Conservation (phyloP, 2,888 invertebrate genomes). For the Dryomyza anilis region DNA sequence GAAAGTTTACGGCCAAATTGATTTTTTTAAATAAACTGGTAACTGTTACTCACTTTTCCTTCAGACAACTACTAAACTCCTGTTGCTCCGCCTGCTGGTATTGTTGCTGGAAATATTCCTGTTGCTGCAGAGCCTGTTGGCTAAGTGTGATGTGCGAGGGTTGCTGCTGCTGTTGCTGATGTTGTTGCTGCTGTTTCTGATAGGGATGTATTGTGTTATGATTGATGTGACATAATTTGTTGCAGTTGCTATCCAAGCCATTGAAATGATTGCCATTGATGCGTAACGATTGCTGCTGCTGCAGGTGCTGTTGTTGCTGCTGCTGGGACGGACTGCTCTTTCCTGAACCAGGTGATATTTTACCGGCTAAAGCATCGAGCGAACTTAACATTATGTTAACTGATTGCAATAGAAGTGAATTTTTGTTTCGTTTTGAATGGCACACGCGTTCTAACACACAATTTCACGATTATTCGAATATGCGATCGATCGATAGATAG, state of each 20-base stretch:
- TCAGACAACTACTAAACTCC: conserved; percentile 56
- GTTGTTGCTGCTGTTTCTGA: conserved; percentile 46
- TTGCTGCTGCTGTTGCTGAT: conserved; percentile 25
- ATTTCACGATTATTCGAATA: conserved; percentile 12
- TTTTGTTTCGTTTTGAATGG: conserved; percentile 23
- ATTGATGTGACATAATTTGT: conserved; percentile 50
- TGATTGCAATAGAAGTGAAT: conserved; percentile 35
- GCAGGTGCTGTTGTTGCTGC: conserved; percentile 35
- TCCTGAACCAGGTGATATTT: conserved; percentile 81
- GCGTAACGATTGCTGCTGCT: conserved; percentile 39
- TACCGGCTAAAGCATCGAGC: conserved; percentile 86
- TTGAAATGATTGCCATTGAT: conserved; percentile 38
- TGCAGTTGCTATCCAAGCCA: conserved; percentile 49
- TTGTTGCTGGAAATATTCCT: conserved; percentile 25
- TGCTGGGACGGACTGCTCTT: conserved; percentile 50
- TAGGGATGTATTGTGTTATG: conserved; percentile 53
- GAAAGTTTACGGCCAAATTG: no score
- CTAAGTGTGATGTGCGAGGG: no score
- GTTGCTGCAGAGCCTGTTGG: conserved; percentile 29
- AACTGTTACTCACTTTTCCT: conserved; percentile 61
- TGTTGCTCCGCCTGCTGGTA: conserved; percentile 38
- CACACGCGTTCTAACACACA: not conserved
- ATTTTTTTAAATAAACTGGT: no score
- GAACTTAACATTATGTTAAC: conserved; percentile 77
- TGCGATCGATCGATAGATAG: not conserved